These are phyloP conservation scores for Calameuta filiformis DNA, from an alignment of 2,888 invertebrate species.

Conservation along the genomic window DNA sequence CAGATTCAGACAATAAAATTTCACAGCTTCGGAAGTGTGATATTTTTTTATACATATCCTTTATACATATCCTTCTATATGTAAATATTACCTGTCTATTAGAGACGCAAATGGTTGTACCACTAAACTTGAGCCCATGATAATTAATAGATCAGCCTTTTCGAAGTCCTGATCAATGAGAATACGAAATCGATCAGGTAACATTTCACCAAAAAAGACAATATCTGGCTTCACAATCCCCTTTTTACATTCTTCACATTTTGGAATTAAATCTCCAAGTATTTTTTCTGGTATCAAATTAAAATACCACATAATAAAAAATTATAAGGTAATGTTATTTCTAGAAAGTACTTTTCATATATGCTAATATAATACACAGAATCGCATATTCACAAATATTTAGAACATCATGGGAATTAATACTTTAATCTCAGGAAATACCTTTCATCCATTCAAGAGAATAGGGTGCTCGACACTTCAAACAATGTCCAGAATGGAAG, in stretches of 20 bases:
- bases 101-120: constrained; percentile 96
- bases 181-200: constrained; percentile 82
- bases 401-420: neutral
- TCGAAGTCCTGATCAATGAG: constrained; percentile 80
- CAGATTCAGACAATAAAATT: neutral
- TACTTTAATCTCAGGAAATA: constrained; percentile 42
- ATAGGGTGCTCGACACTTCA: constrained; percentile 79
- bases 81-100: constrained; percentile 74
- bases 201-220: constrained; percentile 93
- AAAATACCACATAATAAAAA: constrained; percentile 4
- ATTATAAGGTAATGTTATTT: neutral
- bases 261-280: constrained; percentile 79
- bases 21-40: neutral
- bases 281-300: constrained; percentile 73
- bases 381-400: no score
- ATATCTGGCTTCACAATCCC: constrained; percentile 94
- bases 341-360: neutral
- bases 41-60: neutral
- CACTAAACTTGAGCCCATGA: constrained; percentile 94
- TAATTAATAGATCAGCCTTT: constrained; percentile 89
- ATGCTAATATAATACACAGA: neutral
- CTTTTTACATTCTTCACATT: constrained; percentile 78
- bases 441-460: constrained; percentile 89
- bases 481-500: constrained; percentile 88
- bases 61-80: constrained; percentile 22